A percentile compares a stretch with the other conserved stretches of the same genome.
Conservation (phyloP, 2,797 vertebrate genomes). For the Orestias chungarensis region DNA sequence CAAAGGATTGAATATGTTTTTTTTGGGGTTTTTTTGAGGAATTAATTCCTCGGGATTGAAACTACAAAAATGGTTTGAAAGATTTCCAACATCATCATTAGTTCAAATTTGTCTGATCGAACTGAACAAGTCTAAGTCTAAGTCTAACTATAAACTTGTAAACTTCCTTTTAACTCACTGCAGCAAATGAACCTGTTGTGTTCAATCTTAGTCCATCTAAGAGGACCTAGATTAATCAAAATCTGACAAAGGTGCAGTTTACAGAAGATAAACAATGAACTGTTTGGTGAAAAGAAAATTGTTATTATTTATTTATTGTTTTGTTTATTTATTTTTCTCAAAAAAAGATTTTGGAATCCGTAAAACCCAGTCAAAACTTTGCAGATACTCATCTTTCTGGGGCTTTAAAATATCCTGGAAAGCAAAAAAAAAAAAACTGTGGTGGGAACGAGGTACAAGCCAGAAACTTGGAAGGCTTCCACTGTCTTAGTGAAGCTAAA, state of each 20-base stretch:
- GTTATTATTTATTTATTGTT: constrained; percentile 34
- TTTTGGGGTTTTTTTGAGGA: constrained; percentile 39
- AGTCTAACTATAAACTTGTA: too few species aligned
- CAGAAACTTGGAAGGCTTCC: constrained; percentile 66
- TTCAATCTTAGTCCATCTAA: constrained; percentile 38
- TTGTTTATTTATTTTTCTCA: constrained; percentile 12
- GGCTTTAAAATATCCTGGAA: not conserved
- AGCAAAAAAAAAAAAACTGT: not conserved
- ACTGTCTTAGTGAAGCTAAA: constrained; percentile 77
- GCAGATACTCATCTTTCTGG: not conserved
- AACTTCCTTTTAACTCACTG: constrained; percentile 47
- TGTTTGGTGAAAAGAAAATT: constrained; percentile 24
- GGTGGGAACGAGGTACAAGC: not conserved
- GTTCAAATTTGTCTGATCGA: constrained; percentile 36
- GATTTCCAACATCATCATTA: constrained; percentile 34
- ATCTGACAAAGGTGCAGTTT: constrained; percentile 45
- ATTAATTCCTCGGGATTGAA: constrained; percentile 37
- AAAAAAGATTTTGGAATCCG: not conserved
- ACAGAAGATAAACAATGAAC: constrained; percentile 14
- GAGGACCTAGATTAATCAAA: constrained; percentile 46
- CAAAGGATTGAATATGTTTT: constrained; percentile 5
- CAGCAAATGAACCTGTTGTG: constrained; percentile 45
- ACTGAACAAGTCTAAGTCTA: too few species aligned
- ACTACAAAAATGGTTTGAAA: constrained; percentile 33
- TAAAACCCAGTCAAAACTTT: not conserved